Percentiles rank a stretch among this genome's conserved stretches.
These are phyloP conservation scores for Sardina pilchardus DNA, from an alignment of 2,113 vertebrate species.

Conservation along the genomic window DNA sequence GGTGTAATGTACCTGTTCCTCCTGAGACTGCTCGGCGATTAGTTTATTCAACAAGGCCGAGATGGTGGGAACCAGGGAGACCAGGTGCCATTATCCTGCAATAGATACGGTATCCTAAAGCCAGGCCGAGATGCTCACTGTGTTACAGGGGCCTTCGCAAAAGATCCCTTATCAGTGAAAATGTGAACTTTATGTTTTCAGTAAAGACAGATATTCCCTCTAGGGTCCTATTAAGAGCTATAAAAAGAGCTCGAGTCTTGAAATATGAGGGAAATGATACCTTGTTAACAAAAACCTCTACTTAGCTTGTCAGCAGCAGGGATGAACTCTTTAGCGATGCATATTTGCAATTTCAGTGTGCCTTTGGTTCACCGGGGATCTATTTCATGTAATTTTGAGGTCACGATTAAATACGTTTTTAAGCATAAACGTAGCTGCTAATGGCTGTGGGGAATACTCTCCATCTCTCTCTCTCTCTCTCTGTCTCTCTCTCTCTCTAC, in stretches of 20 bases:
- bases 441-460: neutral
- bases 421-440: neutral
- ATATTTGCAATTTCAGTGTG: neutral
- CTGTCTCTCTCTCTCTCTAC: too few relatives aligned
- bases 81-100: neutral
- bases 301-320: neutral
- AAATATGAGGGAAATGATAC: conserved; percentile 14
- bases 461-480: neutral
- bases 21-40: neutral
- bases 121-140: neutral
- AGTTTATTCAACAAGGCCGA: neutral
- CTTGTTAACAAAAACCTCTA: neutral
- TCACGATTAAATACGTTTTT: neutral
- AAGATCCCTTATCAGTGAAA: neutral
- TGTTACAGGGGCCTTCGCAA: neutral
- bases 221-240: neutral
- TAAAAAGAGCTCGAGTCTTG: neutral
- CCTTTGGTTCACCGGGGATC: neutral
- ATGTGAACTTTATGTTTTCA: neutral
- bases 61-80: neutral
- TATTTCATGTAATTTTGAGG: neutral
- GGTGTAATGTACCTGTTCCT: conserved; percentile 53
- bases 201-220: neutral
- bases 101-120: conserved; percentile 12
- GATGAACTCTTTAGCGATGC: neutral